Conservation (phyloP, 2,888 invertebrate species). For the Ecliptopera silaceata region DNA sequence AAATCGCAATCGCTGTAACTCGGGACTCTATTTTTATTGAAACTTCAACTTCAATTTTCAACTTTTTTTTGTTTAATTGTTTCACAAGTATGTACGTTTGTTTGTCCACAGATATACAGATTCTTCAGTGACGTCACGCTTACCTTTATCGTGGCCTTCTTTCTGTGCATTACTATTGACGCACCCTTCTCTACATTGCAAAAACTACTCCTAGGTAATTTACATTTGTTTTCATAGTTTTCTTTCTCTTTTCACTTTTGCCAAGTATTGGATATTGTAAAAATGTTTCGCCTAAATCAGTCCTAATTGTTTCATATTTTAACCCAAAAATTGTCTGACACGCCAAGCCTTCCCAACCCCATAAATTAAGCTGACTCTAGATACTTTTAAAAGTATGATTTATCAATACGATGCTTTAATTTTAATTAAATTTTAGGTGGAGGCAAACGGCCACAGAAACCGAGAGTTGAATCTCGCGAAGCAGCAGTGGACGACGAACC, state of each 20-base stretch:
- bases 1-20: no score
- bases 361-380: no score
- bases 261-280: no score
- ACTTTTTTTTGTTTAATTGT: not conserved
- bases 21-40: no score
- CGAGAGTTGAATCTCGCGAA: slow-evolving; percentile 32
- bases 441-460: slow-evolving; percentile 36
- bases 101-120: slow-evolving; percentile 51
- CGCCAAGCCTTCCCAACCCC: no score
- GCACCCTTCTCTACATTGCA: slow-evolving; percentile 64
- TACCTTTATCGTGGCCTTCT: slow-evolving; percentile 50
- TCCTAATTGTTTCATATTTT: no score
- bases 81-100: not conserved
- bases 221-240: not conserved
- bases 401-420: no score
- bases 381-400: no score
- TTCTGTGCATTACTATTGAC: slow-evolving; percentile 57
- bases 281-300: no score
- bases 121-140: slow-evolving; percentile 51
- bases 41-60: no score
- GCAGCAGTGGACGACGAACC: slow-evolving; percentile 23
- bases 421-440: slow-evolving; percentile 40
- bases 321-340: no score
- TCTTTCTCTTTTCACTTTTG: no score
- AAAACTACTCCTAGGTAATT: slow-evolving; percentile 55